phyloP scores from a whole-genome alignment of 2,888 invertebrate species.

The Oligia strigilis region DNA sequence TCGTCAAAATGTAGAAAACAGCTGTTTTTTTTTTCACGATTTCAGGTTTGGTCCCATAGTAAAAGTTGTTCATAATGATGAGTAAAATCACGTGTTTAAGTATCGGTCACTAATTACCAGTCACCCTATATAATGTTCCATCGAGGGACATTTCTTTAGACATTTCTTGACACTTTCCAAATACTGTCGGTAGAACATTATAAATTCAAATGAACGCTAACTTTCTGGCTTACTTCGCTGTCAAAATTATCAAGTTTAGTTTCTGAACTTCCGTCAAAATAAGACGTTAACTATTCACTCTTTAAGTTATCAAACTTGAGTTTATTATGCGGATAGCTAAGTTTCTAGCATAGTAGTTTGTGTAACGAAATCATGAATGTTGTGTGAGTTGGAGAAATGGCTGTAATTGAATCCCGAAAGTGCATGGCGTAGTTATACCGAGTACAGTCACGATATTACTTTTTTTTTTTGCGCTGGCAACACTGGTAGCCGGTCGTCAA shows the following conservation, averaged over 20 bases:
- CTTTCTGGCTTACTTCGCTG: constrained; percentile 3
- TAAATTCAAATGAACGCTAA: constrained; percentile 23
- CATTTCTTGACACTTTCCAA: constrained; percentile 23
- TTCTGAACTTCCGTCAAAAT: constrained; percentile 33
- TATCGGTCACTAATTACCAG: too few species aligned
- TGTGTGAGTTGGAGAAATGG: constrained; percentile 13
- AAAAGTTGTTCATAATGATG: too few species aligned
- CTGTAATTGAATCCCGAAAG: constrained; percentile 3
- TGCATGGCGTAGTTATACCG: neutral
- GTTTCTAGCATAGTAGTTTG: constrained; percentile 32
- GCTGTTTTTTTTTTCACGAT: too few species aligned
- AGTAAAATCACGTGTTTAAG: too few species aligned
- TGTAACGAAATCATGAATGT: constrained; percentile 36
- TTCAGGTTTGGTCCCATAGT: too few species aligned
- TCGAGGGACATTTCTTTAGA: constrained; percentile 13
- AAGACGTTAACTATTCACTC: constrained; percentile 51
- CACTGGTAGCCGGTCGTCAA: too few species aligned
- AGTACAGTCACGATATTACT: neutral
- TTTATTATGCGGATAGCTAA: constrained; percentile 23
- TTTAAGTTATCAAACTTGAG: constrained; percentile 41
- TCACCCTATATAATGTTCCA: constrained; percentile 32
- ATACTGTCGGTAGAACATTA: constrained; percentile 23
- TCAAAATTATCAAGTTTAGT: constrained; percentile 32
- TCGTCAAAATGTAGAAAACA: too few species aligned
- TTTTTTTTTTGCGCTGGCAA: too few species aligned